These are phyloP conservation scores for Agapornis canus DNA, from an alignment of 2,797 vertebrate genomes.

Conservation along the genomic window DNA sequence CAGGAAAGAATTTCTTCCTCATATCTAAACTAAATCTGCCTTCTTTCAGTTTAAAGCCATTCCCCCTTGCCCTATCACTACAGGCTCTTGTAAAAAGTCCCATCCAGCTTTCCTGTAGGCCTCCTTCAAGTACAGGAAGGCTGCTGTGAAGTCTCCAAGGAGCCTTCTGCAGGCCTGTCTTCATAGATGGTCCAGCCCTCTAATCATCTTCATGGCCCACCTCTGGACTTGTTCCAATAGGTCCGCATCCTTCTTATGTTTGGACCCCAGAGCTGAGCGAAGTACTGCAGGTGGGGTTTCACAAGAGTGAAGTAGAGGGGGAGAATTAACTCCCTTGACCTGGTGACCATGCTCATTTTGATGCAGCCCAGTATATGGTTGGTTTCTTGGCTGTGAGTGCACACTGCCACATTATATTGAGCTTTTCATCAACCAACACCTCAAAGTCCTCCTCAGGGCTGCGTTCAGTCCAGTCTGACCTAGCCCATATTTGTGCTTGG, in stretches of 20 bases:
- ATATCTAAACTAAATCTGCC: neutral
- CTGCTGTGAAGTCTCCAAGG: neutral
- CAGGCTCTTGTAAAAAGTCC: neutral
- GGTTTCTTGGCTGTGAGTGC: neutral
- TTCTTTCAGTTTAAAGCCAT: neutral
- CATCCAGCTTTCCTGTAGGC: neutral
- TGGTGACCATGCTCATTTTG: neutral
- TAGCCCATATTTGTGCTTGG: neutral
- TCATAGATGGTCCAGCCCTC: neutral
- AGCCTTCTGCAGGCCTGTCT: neutral
- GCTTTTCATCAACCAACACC: neutral
- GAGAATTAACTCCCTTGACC: neutral
- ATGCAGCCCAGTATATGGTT: neutral
- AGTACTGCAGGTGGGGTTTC: neutral
- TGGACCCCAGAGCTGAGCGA: neutral
- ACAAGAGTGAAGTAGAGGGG: neutral
- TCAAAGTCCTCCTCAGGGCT: neutral
- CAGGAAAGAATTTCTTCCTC: neutral
- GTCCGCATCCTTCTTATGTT: neutral
- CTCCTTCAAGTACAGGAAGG: neutral
- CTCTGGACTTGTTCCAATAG: neutral
- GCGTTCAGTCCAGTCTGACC: neutral
- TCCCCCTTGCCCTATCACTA: neutral
- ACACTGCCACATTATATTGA: neutral
- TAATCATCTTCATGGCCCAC: neutral